phyloP scores from a whole-genome alignment of 2,888 invertebrate species.

The Callinectes sapidus region DNA sequence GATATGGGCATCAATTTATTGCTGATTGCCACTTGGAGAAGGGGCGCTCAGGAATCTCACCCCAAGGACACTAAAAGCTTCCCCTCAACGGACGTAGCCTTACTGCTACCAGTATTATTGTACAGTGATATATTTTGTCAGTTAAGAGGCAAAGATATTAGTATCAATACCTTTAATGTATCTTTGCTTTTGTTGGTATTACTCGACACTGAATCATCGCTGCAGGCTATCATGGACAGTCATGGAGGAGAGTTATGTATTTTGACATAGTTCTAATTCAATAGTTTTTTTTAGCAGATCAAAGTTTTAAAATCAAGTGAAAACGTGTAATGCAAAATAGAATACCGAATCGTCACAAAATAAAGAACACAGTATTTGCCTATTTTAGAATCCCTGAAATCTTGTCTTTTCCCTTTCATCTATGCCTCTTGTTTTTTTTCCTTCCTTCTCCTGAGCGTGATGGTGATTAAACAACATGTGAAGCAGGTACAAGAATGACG shows the following conservation, averaged over 20 bases:
- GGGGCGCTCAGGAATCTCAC: background rate
- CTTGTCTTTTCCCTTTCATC: background rate
- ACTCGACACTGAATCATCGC: background rate
- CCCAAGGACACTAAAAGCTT: background rate
- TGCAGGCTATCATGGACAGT: background rate
- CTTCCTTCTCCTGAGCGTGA: background rate
- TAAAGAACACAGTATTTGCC: background rate
- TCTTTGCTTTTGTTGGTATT: too few relatives aligned
- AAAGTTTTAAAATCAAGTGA: too few relatives aligned
- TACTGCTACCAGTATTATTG: too few relatives aligned
- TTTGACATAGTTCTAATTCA: too few relatives aligned
- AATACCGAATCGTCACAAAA: background rate
- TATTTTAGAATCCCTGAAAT: background rate
- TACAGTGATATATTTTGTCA: too few relatives aligned
- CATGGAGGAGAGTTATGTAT: too few relatives aligned
- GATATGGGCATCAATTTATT: background rate
- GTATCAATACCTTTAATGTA: too few relatives aligned
- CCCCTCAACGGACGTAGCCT: too few relatives aligned
- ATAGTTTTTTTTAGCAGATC: too few relatives aligned
- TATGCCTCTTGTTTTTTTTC: too few relatives aligned
- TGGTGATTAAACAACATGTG: background rate
- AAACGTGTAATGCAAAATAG: too few relatives aligned
- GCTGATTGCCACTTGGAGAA: background rate
- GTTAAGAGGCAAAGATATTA: too few relatives aligned
- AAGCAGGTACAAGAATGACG: background rate